phyloP scores from a whole-genome alignment of 2,888 invertebrate genomes.

The Lasioglossum morio region DNA sequence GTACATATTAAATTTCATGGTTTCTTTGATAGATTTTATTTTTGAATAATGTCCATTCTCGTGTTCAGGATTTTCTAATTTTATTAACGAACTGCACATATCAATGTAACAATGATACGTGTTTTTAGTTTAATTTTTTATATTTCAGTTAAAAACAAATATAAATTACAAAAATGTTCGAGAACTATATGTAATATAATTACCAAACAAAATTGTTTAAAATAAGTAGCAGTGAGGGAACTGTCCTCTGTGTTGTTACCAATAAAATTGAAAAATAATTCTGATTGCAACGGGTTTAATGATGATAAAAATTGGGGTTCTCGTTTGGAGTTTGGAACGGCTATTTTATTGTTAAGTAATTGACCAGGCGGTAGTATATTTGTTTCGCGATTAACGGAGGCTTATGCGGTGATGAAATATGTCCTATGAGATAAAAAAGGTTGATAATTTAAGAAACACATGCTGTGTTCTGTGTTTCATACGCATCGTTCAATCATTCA shows the following conservation, averaged over 20 bases:
- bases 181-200: too few species aligned
- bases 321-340: not conserved
- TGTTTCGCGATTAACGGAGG: slow-evolving; percentile 19
- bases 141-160: too few species aligned
- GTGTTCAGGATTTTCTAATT: not conserved
- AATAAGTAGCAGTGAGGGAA: too few species aligned
- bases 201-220: too few species aligned
- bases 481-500: slow-evolving; percentile 63
- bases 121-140: too few species aligned
- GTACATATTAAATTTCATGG: not conserved
- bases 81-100: not conserved
- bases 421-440: slow-evolving; percentile 46
- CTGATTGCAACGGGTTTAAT: not conserved
- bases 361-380: slow-evolving; percentile 7
- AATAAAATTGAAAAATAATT: too few species aligned
- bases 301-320: not conserved
- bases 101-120: not conserved
- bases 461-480: slow-evolving; percentile 24
- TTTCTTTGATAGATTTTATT: not conserved
- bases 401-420: slow-evolving; percentile 42
- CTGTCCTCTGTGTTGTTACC: too few species aligned
- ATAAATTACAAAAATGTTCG: too few species aligned
- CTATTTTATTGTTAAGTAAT: slow-evolving; percentile 8
- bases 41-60: not conserved
- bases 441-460: slow-evolving; percentile 47